Percentiles rank a stretch among this genome's conserved stretches.
Evolutionary conservation across 2,888 invertebrate genomes (phyloP).

Genomic region (Alloscopus bannaensis): DNA sequence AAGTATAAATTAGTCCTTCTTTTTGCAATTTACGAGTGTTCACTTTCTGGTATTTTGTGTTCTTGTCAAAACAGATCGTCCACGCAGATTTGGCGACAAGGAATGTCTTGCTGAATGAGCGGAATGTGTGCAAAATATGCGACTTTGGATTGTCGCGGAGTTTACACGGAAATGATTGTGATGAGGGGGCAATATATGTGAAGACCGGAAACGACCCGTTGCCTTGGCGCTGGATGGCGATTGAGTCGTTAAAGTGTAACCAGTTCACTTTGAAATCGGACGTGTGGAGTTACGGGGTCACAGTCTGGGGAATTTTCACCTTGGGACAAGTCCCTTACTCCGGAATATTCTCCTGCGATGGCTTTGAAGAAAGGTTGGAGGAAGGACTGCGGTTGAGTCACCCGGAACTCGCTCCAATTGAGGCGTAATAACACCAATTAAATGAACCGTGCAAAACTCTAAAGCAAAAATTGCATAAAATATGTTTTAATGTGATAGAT

Average conservation of each 20-base stretch:
- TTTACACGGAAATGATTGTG: not conserved
- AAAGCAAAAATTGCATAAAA: no score
- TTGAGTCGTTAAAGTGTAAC: constrained; percentile 21
- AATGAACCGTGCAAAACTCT: no score
- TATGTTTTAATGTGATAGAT: no score
- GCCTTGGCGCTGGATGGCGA: constrained; percentile 45
- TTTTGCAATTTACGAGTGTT: no score
- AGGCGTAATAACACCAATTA: no score
- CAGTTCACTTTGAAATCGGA: constrained; percentile 37
- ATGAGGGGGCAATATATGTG: no score
- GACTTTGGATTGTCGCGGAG: constrained; percentile 13
- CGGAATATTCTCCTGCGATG: constrained; percentile 24
- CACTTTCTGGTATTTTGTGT: no score
- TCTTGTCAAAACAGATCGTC: not conserved
- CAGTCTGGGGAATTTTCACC: constrained; percentile 47
- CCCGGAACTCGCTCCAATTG: constrained; percentile 24
- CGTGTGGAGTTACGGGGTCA: constrained; percentile 36
- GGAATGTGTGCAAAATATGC: constrained; percentile 2
- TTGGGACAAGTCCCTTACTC: constrained; percentile 40
- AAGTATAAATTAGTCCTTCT: no score
- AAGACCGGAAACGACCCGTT: constrained; percentile 1
- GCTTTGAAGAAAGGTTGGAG: constrained; percentile 21
- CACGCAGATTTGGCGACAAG: not conserved
- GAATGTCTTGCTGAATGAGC: not conserved
- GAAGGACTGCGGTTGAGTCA: constrained; percentile 21